A percentile compares a stretch with the other conserved stretches of the same genome.
Evolutionary conservation across 2,113 vertebrate genomes (phyloP).

Genomic region (Sylvia atricapilla): DNA sequence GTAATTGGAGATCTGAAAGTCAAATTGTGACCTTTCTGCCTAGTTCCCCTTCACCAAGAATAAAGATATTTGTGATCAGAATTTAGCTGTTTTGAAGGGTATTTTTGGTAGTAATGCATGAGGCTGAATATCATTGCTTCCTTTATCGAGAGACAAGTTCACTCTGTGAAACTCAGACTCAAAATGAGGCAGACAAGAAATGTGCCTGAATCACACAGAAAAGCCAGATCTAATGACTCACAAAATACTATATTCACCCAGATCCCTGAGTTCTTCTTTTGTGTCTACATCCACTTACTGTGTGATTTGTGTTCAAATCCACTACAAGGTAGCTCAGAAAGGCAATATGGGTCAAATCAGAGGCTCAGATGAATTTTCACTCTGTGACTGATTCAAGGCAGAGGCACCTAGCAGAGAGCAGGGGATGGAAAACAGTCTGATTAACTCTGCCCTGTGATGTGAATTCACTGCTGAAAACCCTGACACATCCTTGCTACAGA

Average conservation of each 20-base stretch:
- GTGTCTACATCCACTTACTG: not conserved
- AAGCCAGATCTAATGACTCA: constrained; percentile 31
- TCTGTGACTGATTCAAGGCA: not conserved
- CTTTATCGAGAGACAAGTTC: not conserved
- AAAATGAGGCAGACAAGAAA: constrained; percentile 14
- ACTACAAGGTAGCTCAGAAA: not conserved
- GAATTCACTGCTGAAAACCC: not conserved
- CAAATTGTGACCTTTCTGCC: constrained; percentile 39
- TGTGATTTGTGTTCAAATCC: not conserved
- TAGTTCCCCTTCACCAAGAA: not conserved
- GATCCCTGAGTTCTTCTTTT: not conserved
- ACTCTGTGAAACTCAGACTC: not conserved
- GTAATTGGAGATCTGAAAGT: constrained; percentile 44
- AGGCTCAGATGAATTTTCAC: not conserved
- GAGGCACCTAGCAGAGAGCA: not conserved
- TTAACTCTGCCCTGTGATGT: not conserved
- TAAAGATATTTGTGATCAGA: constrained; percentile 23
- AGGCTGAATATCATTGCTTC: not conserved
- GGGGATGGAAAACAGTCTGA: not conserved
- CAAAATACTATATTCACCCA: not conserved
- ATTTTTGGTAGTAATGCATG: not conserved
- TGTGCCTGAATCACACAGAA: not conserved
- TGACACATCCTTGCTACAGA: not conserved
- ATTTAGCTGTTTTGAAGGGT: not conserved
- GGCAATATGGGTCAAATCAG: not conserved